Evolutionary conservation across 2,888 invertebrate genomes (phyloP).

Genomic region (Masnerella sp.): DNA sequence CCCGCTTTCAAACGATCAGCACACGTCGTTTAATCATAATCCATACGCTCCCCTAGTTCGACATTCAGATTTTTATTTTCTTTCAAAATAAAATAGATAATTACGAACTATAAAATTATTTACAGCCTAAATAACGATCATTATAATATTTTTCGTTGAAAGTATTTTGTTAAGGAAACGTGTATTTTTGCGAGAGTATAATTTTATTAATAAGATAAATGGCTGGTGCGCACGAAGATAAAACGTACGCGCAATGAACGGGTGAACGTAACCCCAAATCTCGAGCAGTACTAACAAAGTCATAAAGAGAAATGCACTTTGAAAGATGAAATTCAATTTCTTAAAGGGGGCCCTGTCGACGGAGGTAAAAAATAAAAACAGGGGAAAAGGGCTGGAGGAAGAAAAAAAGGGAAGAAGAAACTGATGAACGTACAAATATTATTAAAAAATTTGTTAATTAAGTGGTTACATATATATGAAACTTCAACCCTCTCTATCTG

Average conservation of each 20-base stretch:
- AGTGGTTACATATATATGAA: no score
- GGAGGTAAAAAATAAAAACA: slow-evolving; percentile 15
- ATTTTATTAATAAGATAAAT: slow-evolving; percentile 62
- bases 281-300: slow-evolving; percentile 61
- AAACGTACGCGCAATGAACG: slow-evolving; percentile 48
- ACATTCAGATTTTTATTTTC: slow-evolving; percentile 13
- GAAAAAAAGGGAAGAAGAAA: slow-evolving; percentile 7
- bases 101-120: slow-evolving; percentile 56
- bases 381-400: slow-evolving; percentile 1
- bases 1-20: slow-evolving; percentile 10
- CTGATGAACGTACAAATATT: no score
- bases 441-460: no score
- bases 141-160: slow-evolving; percentile 55
- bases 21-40: slow-evolving; percentile 14
- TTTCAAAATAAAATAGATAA: slow-evolving; percentile 53
- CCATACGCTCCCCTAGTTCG: slow-evolving; percentile 8
- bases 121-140: slow-evolving; percentile 53
- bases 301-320: slow-evolving; percentile 60
- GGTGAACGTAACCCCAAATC: slow-evolving; percentile 57
- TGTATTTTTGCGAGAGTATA: slow-evolving; percentile 53
- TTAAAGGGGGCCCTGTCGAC: slow-evolving; percentile 37
- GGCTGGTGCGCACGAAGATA: slow-evolving; percentile 47
- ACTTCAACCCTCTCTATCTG: no score
- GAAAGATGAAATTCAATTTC: slow-evolving; percentile 62
- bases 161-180: slow-evolving; percentile 54